Percentiles rank a stretch among this genome's conserved stretches.
Conservation (phyloP, 2,888 invertebrate genomes). For the Drosophila kambysellisi region DNA sequence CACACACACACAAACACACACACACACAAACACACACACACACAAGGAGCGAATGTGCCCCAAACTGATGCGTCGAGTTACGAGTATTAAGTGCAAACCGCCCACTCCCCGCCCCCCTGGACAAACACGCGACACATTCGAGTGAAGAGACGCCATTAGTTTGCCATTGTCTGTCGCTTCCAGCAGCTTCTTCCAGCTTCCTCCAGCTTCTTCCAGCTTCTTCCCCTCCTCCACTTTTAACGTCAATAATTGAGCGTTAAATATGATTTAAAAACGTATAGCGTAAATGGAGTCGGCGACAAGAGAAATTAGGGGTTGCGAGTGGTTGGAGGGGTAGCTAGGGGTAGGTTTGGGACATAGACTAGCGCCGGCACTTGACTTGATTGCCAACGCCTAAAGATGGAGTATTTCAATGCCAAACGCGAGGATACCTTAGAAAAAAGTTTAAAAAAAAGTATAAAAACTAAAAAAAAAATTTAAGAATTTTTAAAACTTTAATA, state of each 20-base stretch:
- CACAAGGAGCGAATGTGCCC: neutral
- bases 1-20: slow-evolving; percentile 34
- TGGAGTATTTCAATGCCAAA: neutral
- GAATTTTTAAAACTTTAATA: neutral
- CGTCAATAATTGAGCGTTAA: slow-evolving; percentile 80
- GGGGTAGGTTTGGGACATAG: neutral
- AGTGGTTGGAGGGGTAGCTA: too few species aligned
- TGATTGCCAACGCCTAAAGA: slow-evolving; percentile 61
- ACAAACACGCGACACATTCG: neutral
- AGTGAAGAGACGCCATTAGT: slow-evolving; percentile 60
- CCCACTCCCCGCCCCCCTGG: neutral
- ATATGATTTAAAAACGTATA: slow-evolving; percentile 72
- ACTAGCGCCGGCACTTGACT: slow-evolving; percentile 62
- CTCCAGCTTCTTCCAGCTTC: too few species aligned
- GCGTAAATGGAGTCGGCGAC: slow-evolving; percentile 22
- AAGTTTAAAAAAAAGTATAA: neutral
- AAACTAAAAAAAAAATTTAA: neutral
- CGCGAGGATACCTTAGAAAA: slow-evolving; percentile 18
- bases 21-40: slow-evolving; percentile 13
- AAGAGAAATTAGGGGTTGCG: neutral
- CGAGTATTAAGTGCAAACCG: slow-evolving; percentile 72
- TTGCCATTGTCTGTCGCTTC: slow-evolving; percentile 71
- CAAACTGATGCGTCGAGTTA: slow-evolving; percentile 58
- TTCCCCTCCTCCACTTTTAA: slow-evolving; percentile 57
- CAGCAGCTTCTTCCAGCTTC: slow-evolving; percentile 18